Evolutionary conservation across 2,888 invertebrate species (phyloP), one percentile per base, ranked within the genome.

Genomic region (Hyposoter didymator): DNA sequence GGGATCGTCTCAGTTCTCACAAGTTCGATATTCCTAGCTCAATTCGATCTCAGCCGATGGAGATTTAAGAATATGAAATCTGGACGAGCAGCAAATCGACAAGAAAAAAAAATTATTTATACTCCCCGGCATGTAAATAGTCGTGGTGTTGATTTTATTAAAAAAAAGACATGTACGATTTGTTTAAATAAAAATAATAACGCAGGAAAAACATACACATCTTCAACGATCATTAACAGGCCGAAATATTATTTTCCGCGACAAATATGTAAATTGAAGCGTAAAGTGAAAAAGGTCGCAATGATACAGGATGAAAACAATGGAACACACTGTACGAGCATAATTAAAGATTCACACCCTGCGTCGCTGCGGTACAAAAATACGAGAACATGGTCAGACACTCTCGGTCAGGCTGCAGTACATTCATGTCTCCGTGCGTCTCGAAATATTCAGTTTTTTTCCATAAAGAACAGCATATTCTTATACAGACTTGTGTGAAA

Each of bases 391-490:
- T 17, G n/a, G n/a, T 55, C 28, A 17, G n/a, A 55, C 19, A 55
- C 32, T 49, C 39, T 59, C 35, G 82, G n/a, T 76, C 75, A 49
- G 39, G 39, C n/a, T 19, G 22, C 22, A 47, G 47, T 39, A 39
- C 8, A 73, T 78, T 72, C 45, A 17, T 70, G 78, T 55, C 78
- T 64, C 64, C 55, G 70, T 22, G 17, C 62, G 28, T 55, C 55
- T 55, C 55, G 78, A 3, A n/a, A 39, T 43, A n/a, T 35, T 75
- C 52, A 55, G 4, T 39, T 59, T 35, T 83, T 59, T 59, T 66
- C 43, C 55, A 72, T 66, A 67, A 22, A 78, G 76, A 52, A 39
- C 72, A 66, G 72, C 78, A 66, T 70, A 45, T 64, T 19, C 55
- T 76, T 45, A n/a, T n/a, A 47, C 49, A 62, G 45, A 49, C 62